phyloP scores from a whole-genome alignment of 2,113 vertebrate species.

The Gopherus flavomarginatus region DNA sequence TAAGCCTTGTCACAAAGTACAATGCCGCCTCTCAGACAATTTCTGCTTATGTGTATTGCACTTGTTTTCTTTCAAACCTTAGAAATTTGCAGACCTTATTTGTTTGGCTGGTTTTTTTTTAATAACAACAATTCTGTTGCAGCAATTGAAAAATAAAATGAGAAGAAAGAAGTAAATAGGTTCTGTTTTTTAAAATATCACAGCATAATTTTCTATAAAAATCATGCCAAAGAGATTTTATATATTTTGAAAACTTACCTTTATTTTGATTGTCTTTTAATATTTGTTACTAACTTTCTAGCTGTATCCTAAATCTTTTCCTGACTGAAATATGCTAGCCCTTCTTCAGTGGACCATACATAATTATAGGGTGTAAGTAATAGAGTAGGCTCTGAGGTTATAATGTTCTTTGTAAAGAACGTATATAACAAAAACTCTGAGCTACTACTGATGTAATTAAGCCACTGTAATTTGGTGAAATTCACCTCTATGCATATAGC shows the following conservation, averaged over 20 bases:
- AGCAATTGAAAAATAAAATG: neutral
- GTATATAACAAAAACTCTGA: rapidly evolving
- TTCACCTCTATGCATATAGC: neutral
- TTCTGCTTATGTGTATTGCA: rapidly evolving
- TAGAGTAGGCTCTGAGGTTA: neutral
- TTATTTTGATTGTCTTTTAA: neutral
- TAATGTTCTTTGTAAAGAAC: neutral
- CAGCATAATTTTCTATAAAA: neutral
- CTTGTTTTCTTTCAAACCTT: neutral
- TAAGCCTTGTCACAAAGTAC: rapidly evolving
- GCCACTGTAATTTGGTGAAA: neutral
- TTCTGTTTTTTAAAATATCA: neutral
- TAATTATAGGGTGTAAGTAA: neutral
- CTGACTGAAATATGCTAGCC: neutral
- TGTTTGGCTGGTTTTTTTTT: neutral
- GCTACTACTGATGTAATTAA: neutral
- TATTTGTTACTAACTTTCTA: neutral
- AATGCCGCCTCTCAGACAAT: rapidly evolving
- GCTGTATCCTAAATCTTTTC: neutral
- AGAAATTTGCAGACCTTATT: neutral
- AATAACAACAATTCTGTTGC: neutral
- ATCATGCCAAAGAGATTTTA: neutral
- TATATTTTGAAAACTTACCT: neutral
- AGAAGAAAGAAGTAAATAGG: neutral
- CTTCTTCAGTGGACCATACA: neutral